These are phyloP conservation scores for Parasteatoda tepidariorum DNA, from an alignment of 1,140 invertebrate genomes.

Conservation along the genomic window DNA sequence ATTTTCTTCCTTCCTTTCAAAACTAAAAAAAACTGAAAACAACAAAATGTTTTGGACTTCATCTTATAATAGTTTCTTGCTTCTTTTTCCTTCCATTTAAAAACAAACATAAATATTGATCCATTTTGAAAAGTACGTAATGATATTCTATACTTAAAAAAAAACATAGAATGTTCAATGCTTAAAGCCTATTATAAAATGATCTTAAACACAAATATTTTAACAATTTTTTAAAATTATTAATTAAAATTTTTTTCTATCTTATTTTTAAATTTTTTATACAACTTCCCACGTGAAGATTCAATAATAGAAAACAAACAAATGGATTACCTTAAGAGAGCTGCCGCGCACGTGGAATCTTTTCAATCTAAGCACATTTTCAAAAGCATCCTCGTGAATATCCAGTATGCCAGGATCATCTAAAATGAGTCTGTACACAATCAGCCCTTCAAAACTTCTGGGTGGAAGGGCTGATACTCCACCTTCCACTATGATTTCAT, in stretches of 20 bases:
- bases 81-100: no score
- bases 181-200: neutral
- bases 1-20: no score
- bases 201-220: neutral
- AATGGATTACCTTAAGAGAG: slow-evolving; percentile 4
- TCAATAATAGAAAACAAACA: neutral
- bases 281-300: no score
- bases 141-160: neutral
- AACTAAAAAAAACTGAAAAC: no score
- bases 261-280: neutral
- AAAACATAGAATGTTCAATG: neutral
- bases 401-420: neutral
- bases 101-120: no score
- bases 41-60: no score
- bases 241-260: neutral
- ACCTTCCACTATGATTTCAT: neutral
- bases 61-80: no score
- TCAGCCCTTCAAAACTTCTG: neutral
- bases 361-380: neutral
- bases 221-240: neutral
- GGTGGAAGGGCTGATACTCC: neutral
- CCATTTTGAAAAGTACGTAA: no score
- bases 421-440: slow-evolving; percentile 6
- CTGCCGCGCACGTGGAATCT: slow-evolving; percentile 18
- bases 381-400: slow-evolving; percentile 3